A percentile compares a stretch with the other conserved stretches of the same genome.
These are phyloP conservation scores for Strigops habroptila DNA, from an alignment of 2,113 vertebrate species.

Conservation along the genomic window DNA sequence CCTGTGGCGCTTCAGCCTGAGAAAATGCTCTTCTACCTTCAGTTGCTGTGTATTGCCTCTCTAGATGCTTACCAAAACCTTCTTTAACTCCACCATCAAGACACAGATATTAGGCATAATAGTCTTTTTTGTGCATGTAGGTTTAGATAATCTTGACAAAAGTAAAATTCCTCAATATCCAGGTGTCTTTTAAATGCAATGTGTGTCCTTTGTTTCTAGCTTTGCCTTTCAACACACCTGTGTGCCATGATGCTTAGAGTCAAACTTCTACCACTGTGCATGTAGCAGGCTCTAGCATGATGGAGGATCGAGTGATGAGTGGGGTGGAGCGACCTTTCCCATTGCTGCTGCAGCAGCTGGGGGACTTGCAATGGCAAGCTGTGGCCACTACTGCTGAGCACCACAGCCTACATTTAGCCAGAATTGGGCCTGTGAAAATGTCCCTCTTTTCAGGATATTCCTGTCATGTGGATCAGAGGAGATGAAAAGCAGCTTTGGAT, in stretches of 20 bases:
- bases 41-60: not conserved
- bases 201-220: not conserved
- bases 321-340: fast-evolving
- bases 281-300: not conserved
- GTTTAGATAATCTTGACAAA: not conserved
- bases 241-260: too few species aligned
- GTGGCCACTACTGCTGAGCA: not conserved
- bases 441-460: not conserved
- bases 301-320: not conserved
- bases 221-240: not conserved
- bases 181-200: not conserved
- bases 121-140: not conserved
- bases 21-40: not conserved
- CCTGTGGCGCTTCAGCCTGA: not conserved
- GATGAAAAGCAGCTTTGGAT: not conserved
- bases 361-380: not conserved
- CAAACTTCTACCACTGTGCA: not conserved
- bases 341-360: not conserved
- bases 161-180: not conserved
- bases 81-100: not conserved
- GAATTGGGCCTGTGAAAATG: not conserved
- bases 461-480: not conserved
- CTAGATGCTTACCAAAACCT: not conserved
- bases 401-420: not conserved
- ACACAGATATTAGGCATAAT: not conserved